Percentiles rank a stretch among this genome's conserved stretches.
phyloP scores from a whole-genome alignment of 2,888 invertebrate species.

The Dryococelus australis region DNA sequence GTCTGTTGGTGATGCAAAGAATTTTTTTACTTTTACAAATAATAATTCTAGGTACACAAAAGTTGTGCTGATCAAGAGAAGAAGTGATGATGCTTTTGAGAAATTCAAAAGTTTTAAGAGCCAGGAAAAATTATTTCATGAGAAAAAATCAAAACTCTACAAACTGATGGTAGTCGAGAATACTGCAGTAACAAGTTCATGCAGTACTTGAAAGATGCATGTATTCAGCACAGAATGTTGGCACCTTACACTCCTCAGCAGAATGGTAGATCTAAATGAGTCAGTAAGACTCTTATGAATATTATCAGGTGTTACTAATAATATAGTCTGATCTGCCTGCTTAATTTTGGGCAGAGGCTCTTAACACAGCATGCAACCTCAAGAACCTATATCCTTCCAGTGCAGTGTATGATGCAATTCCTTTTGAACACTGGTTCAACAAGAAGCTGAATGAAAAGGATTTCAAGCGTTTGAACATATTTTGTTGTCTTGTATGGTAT shows the following conservation, averaged over 20 bases:
- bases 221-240: slow-evolving; percentile 29
- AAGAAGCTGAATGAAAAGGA: slow-evolving; percentile 16
- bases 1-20: background rate
- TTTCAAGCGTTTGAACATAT: background rate
- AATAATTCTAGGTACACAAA: background rate
- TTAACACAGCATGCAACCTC: slow-evolving; percentile 34
- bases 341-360: slow-evolving; percentile 36
- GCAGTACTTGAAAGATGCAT: slow-evolving; percentile 27
- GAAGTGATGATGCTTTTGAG: slow-evolving; percentile 32
- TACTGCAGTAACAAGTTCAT: slow-evolving; percentile 29
- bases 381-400: slow-evolving; percentile 32
- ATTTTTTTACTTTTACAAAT: background rate
- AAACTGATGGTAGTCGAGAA: slow-evolving; percentile 38
- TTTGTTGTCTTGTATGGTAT: background rate
- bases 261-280: slow-evolving; percentile 20
- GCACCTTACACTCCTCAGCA: slow-evolving; percentile 33
- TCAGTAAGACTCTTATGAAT: slow-evolving; percentile 33
- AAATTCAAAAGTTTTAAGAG: slow-evolving; percentile 35
- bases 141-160: slow-evolving; percentile 29
- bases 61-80: slow-evolving; percentile 33
- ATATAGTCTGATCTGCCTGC: slow-evolving; percentile 31
- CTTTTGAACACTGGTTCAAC: slow-evolving; percentile 31
- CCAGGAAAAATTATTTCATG: background rate
- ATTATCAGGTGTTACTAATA: background rate
- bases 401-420: slow-evolving; percentile 24